A percentile compares a stretch with the other conserved stretches of the same genome.
Evolutionary conservation across 2,797 vertebrate genomes (phyloP).

Genomic region (Poeciliopsis presidionis): DNA sequence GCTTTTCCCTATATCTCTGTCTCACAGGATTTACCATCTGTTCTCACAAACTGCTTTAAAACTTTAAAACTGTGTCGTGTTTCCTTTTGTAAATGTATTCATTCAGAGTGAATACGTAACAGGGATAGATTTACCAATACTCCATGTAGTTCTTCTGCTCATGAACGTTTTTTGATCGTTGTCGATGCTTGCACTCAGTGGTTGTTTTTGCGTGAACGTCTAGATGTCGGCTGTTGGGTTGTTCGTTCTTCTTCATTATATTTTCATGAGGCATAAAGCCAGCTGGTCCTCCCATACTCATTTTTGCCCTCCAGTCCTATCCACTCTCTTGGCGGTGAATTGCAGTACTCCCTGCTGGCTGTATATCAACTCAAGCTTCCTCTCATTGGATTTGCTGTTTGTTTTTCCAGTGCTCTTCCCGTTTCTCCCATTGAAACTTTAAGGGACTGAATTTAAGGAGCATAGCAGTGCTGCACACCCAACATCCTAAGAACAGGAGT

Average conservation of each 20-base stretch:
- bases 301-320: slow-evolving; percentile 62
- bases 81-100: neutral
- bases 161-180: slow-evolving; percentile 14
- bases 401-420: slow-evolving; percentile 80
- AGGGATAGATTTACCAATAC: slow-evolving; percentile 11
- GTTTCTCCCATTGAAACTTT: slow-evolving; percentile 70
- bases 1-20: slow-evolving; percentile 37
- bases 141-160: neutral
- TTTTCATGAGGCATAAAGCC: slow-evolving; percentile 79
- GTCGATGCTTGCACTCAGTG: neutral
- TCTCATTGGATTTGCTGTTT: slow-evolving; percentile 76
- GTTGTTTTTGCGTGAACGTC: slow-evolving; percentile 22
- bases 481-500: slow-evolving; percentile 50
- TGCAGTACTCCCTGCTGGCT: slow-evolving; percentile 62
- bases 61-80: neutral
- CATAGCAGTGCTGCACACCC: slow-evolving; percentile 54
- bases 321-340: slow-evolving; percentile 53
- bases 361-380: slow-evolving; percentile 74
- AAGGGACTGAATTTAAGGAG: slow-evolving; percentile 65
- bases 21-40: slow-evolving; percentile 46
- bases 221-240: slow-evolving; percentile 49
- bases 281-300: slow-evolving; percentile 37
- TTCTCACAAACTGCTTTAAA: slow-evolving; percentile 26
- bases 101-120: neutral
- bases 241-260: slow-evolving; percentile 75